These are phyloP conservation scores for Epicauta chinensis DNA, from an alignment of 1,140 invertebrate species.

Conservation along the genomic window DNA sequence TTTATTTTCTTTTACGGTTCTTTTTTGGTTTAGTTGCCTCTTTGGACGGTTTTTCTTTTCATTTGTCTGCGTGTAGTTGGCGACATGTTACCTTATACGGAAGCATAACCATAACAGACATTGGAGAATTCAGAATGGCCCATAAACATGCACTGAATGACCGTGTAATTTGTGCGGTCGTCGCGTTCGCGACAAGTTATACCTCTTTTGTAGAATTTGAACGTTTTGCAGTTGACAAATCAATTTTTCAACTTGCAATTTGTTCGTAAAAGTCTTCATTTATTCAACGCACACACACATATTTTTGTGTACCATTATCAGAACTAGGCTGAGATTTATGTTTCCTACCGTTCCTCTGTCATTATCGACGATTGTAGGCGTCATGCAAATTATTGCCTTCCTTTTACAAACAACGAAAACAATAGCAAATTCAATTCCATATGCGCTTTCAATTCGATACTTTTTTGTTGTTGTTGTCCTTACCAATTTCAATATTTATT, in stretches of 20 bases:
- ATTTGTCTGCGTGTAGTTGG: too few species aligned
- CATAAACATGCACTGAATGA: constrained; percentile 16
- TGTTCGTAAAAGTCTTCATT: too few species aligned
- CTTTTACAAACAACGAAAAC: not conserved
- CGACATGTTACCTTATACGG: constrained; percentile 14
- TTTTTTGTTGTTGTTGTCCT: too few species aligned
- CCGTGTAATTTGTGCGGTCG: constrained; percentile 16
- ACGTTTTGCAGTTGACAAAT: too few species aligned
- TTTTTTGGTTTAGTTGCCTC: not conserved
- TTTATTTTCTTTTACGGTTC: too few species aligned
- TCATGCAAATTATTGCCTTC: constrained; percentile 9
- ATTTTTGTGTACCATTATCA: not conserved
- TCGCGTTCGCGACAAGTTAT: not conserved
- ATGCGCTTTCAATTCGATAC: too few species aligned
- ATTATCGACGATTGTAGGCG: constrained; percentile 10
- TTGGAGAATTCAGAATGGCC: constrained; percentile 13
- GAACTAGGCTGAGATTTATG: constrained; percentile 14
- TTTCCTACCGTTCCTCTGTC: constrained; percentile 12
- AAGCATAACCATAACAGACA: constrained; percentile 17
- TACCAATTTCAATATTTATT: too few species aligned
- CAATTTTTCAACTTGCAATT: too few species aligned
- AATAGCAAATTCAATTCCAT: too few species aligned
- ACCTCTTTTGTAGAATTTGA: too few species aligned
- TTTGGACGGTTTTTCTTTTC: not conserved
- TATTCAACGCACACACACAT: too few species aligned